Conservation (phyloP, 2,113 vertebrate species). For the Marmota flaviventris region DNA sequence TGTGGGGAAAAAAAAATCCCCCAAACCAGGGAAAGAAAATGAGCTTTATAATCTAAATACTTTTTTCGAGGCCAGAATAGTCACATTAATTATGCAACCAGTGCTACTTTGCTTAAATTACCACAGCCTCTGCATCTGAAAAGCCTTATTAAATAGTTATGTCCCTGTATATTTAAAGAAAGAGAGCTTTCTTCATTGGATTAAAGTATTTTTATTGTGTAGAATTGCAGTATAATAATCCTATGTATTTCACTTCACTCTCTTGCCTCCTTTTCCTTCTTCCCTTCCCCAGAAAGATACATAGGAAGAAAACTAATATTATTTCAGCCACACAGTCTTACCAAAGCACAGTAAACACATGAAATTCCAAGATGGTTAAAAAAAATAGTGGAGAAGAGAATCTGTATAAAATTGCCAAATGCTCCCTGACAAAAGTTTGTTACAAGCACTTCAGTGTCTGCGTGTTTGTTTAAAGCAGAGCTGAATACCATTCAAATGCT, state of each 20-base stretch:
- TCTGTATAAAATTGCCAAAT: conserved; percentile 53
- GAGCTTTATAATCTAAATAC: conserved; percentile 64
- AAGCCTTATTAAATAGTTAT: conserved; percentile 61
- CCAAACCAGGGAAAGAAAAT: background rate
- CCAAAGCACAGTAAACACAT: conserved; percentile 30
- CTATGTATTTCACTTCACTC: background rate
- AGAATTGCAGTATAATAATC: conserved; percentile 4
- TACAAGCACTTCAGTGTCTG: background rate
- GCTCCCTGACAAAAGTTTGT: conserved; percentile 32
- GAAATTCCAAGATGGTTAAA: conserved; percentile 34
- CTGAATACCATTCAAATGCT: conserved; percentile 17
- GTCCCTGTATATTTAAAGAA: conserved; percentile 55
- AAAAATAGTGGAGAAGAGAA: background rate
- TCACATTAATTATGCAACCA: conserved; percentile 66
- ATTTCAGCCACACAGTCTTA: background rate
- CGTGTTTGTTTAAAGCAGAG: conserved; percentile 67
- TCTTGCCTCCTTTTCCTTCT: background rate
- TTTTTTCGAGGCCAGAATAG: conserved; percentile 62
- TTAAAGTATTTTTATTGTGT: conserved; percentile 61
- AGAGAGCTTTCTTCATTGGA: conserved; percentile 60
- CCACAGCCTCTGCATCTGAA: conserved; percentile 61
- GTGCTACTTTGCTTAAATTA: conserved; percentile 59
- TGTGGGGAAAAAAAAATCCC: background rate
- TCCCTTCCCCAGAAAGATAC: background rate
- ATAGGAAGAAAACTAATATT: background rate